Evolutionary conservation across 2,113 vertebrate species (phyloP).

Genomic region (Salvelinus sp.): DNA sequence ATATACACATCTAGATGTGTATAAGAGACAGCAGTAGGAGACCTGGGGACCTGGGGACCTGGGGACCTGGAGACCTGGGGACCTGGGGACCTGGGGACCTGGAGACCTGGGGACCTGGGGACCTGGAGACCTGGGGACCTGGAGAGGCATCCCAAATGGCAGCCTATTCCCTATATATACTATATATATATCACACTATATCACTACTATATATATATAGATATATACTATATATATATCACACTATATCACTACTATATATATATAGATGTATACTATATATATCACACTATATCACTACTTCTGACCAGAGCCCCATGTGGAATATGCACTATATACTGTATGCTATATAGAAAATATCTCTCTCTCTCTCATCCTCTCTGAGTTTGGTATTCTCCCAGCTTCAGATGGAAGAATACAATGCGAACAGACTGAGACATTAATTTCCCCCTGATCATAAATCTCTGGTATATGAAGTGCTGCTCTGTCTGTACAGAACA

Average conservation of each 20-base stretch:
- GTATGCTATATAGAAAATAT: conserved; percentile 2
- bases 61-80: conserved; percentile 31
- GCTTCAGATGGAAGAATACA: conserved; percentile 61
- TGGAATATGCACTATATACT: background rate
- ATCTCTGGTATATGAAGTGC: conserved; percentile 77
- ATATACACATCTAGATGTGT: too few species aligned
- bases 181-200: too few species aligned
- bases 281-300: too few species aligned
- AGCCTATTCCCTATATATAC: too few species aligned
- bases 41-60: too few species aligned
- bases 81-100: too few species aligned
- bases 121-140: conserved; percentile 31
- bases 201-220: too few species aligned
- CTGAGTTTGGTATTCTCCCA: conserved; percentile 41
- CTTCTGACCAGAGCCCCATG: too few species aligned
- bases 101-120: conserved; percentile 31
- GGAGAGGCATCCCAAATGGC: too few species aligned
- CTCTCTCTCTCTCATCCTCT: conserved; percentile 47
- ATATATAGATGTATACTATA: too few species aligned
- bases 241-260: too few species aligned
- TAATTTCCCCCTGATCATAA: conserved; percentile 76
- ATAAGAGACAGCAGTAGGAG: conserved; percentile 18
- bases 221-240: too few species aligned
- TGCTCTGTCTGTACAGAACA: conserved; percentile 53
- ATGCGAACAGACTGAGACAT: conserved; percentile 73